Evolutionary conservation across 1,140 invertebrate genomes (phyloP), one percentile per base, ranked within the genome.

Genomic region (Anastrepha ludens): DNA sequence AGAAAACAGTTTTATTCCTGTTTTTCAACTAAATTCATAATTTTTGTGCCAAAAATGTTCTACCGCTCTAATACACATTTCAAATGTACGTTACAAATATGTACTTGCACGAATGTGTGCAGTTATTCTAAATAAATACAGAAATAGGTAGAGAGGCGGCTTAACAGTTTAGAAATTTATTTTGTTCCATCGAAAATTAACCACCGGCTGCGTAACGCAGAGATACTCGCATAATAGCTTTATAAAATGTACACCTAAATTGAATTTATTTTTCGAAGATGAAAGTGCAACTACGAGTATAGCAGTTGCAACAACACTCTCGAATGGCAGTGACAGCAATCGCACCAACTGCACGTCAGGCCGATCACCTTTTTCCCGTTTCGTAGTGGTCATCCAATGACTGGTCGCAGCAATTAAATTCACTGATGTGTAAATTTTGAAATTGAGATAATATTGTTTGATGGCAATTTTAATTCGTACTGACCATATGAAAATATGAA

Each of bases 401-500:
- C 44, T 13, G 44, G 13, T 7, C 17, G 88, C 89, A 88, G 89
- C 90, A 90, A 92, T 92, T 89, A 90, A 90, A 89, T 60, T 90
- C 91, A 92, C 88, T 92, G 91, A 92, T 92, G 91, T 92, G 91
- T 92, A 90, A 92, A 92, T 91, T 90, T 91, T 91, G 92, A 91
- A 92, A 90, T 81, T 88, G 89, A 86, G 91, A 92, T 92, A 91
- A 92, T 89, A 91, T 92, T 92, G 90, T 92, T 89, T 91, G 88
- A 47, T 74, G 70, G 70, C 70, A 74, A 47, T 47, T 74, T 41
- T 50, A 74, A 47, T 29, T 17, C 17, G 44, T 15, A 47, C 29
- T 29, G 29, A 29, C 29, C 29, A 29, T 29, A 29, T 29, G 29
- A 29, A 29, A 29, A 29, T 29, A 29, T 29, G 29, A 29, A 29